Evolutionary conservation across 2,113 vertebrate genomes (phyloP).

Genomic region (Riparia riparia): DNA sequence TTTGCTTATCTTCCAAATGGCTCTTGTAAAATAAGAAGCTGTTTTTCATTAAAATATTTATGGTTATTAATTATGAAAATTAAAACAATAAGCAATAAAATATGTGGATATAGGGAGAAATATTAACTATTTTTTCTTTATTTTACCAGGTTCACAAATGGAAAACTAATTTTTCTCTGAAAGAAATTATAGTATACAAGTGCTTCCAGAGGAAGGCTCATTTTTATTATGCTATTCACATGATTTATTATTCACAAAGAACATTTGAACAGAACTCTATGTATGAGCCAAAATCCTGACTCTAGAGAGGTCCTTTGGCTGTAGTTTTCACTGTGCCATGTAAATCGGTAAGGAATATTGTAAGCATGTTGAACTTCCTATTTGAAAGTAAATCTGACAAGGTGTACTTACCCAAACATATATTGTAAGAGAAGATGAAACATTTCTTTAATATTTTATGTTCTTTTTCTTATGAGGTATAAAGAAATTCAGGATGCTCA

Average conservation of each 20-base stretch:
- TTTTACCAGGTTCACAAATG: slow-evolving; percentile 19
- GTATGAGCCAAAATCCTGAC: slow-evolving; percentile 42
- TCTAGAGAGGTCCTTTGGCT: slow-evolving; percentile 52
- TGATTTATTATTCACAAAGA: slow-evolving; percentile 69
- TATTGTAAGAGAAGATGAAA: not conserved
- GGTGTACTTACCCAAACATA: slow-evolving; percentile 24
- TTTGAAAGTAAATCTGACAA: slow-evolving; percentile 63
- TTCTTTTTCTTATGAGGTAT: not conserved
- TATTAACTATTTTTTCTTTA: slow-evolving; percentile 3
- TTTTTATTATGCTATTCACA: slow-evolving; percentile 55
- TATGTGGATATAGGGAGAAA: not conserved
- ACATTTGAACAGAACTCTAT: slow-evolving; percentile 38
- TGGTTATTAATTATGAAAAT: not conserved
- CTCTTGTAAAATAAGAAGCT: not conserved
- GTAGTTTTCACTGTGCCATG: slow-evolving; percentile 37
- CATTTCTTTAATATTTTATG: not conserved
- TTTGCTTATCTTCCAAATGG: not conserved
- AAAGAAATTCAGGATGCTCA: not conserved
- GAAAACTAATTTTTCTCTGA: not conserved
- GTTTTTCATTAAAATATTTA: not conserved
- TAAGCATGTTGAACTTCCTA: not conserved
- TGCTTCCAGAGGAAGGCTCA: slow-evolving; percentile 17
- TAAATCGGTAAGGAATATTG: slow-evolving; percentile 13
- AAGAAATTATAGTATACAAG: not conserved
- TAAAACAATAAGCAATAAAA: not conserved